Evolutionary conservation across 1,140 invertebrate genomes (phyloP).

Genomic region (Coenobita brevimanus): DNA sequence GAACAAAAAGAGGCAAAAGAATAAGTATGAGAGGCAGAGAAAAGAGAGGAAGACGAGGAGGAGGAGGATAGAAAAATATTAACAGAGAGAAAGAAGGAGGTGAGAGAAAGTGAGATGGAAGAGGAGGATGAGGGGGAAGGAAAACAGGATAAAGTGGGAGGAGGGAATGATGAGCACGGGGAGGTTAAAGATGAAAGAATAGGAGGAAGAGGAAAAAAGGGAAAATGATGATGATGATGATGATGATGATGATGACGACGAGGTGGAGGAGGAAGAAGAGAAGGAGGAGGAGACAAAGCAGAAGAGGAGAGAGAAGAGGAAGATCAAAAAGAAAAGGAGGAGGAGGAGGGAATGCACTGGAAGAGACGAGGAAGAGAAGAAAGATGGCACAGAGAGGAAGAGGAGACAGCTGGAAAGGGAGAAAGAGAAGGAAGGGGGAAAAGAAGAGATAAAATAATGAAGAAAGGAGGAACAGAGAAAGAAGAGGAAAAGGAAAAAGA

Average conservation of each 20-base stretch:
- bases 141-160: not conserved
- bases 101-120: not conserved
- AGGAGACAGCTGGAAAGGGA: not conserved
- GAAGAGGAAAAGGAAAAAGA: too few species aligned
- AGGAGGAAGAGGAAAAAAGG: not conserved
- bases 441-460: not conserved
- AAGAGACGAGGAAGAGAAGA: not conserved
- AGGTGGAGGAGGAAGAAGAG: not conserved
- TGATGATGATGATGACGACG: not conserved
- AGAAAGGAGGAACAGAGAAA: too few species aligned
- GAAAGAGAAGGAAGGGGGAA: slow-evolving; percentile 8
- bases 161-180: not conserved
- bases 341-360: not conserved
- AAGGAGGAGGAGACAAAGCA: not conserved
- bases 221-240: not conserved
- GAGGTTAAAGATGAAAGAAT: too few species aligned
- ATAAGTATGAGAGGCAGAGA: too few species aligned
- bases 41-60: not conserved
- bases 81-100: not conserved
- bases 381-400: not conserved
- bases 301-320: too few species aligned
- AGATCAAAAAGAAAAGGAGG: not conserved
- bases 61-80: not conserved
- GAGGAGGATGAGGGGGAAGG: not conserved
- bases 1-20: not conserved